These are phyloP conservation scores for Gandaritis pyraliata DNA, from an alignment of 2,888 invertebrate species.

Conservation along the genomic window DNA sequence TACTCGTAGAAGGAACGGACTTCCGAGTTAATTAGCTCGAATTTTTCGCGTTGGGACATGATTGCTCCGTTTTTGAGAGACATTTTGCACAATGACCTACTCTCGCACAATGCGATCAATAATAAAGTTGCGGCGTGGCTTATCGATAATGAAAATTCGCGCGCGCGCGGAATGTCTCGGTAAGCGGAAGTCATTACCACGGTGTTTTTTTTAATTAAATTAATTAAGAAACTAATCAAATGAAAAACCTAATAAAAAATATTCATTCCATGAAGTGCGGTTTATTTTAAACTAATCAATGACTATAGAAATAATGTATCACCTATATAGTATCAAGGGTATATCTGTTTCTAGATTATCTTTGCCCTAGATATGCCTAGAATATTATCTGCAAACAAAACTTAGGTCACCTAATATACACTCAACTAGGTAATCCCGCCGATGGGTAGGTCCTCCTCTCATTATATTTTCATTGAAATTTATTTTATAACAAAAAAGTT, in stretches of 20 bases:
- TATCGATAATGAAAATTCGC: slow-evolving; percentile 76
- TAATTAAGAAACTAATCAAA: background rate
- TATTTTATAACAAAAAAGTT: background rate
- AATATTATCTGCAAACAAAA: too few relatives aligned
- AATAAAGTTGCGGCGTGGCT: slow-evolving; percentile 58
- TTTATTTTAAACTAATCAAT: too few relatives aligned
- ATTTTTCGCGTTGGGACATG: slow-evolving; percentile 80
- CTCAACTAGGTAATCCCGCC: too few relatives aligned
- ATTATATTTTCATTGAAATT: background rate
- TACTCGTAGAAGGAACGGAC: slow-evolving; percentile 86
- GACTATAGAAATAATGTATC: too few relatives aligned
- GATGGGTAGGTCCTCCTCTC: too few relatives aligned
- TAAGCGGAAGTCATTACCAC: slow-evolving; percentile 37
- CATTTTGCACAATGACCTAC: slow-evolving; percentile 69
- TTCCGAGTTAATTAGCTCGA: slow-evolving; percentile 85
- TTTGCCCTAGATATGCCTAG: too few relatives aligned
- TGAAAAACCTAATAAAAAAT: too few relatives aligned
- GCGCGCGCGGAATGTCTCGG: slow-evolving; percentile 69
- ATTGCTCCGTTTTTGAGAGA: slow-evolving; percentile 72
- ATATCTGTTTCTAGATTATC: too few relatives aligned
- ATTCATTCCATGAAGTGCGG: too few relatives aligned
- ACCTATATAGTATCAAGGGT: too few relatives aligned
- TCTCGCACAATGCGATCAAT: slow-evolving; percentile 66
- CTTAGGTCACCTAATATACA: too few relatives aligned
- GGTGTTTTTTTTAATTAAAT: slow-evolving; percentile 3